Conservation (phyloP, 2,888 invertebrate genomes). For the Deilephila elpenor region DNA sequence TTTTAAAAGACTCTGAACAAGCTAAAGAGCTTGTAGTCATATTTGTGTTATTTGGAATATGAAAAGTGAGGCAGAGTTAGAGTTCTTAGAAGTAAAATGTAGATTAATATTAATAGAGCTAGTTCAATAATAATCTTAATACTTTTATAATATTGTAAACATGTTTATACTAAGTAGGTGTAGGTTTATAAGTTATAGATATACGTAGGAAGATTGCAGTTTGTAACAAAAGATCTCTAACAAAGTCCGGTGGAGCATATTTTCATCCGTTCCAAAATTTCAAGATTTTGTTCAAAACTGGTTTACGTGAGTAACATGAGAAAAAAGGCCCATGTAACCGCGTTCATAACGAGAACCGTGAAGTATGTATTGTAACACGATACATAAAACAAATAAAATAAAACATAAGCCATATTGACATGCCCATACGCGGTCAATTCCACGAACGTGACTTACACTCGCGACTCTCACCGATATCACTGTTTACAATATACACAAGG, state of each 20-base stretch:
- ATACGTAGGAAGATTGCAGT: not conserved
- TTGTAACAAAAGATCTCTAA: slow-evolving; percentile 19
- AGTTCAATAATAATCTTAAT: too few relatives aligned
- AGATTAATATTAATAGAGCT: too few relatives aligned
- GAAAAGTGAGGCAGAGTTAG: too few relatives aligned
- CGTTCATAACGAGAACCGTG: slow-evolving; percentile 27
- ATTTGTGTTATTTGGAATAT: too few relatives aligned
- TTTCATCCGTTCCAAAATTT: slow-evolving; percentile 18
- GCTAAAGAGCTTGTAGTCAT: too few relatives aligned
- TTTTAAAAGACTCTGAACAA: too few relatives aligned
- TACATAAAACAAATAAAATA: slow-evolving; percentile 32
- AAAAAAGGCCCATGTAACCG: slow-evolving; percentile 26
- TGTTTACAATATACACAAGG: slow-evolving; percentile 27
- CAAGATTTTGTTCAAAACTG: slow-evolving; percentile 24
- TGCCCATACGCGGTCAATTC: slow-evolving; percentile 27
- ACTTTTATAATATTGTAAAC: too few relatives aligned
- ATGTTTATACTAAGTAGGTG: too few relatives aligned
- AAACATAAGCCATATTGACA: slow-evolving; percentile 27
- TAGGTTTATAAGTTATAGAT: not conserved
- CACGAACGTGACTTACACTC: slow-evolving; percentile 42
- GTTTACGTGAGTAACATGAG: slow-evolving; percentile 22
- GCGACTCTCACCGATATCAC: slow-evolving; percentile 44
- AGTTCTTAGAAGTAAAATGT: too few relatives aligned
- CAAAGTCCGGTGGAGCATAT: not conserved
- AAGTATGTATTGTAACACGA: slow-evolving; percentile 31